phyloP scores from a whole-genome alignment of 2,113 vertebrate genomes.

The Cyprinodon variegatus region DNA sequence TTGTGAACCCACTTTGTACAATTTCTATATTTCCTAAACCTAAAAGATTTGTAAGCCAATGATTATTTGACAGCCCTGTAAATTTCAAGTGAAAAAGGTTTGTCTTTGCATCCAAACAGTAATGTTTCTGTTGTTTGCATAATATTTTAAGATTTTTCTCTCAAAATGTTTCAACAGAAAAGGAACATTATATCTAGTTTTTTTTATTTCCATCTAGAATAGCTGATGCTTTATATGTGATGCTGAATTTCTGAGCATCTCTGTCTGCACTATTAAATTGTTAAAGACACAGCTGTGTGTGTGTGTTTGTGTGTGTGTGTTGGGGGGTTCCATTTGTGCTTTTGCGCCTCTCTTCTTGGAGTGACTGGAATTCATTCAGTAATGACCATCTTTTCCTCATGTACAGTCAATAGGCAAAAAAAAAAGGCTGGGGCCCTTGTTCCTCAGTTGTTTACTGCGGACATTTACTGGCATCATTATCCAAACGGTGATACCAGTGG shows the following conservation, averaged over 20 bases:
- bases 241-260: neutral
- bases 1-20: neutral
- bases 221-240: neutral
- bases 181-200: slow-evolving; percentile 13
- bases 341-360: slow-evolving; percentile 6
- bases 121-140: neutral
- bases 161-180: neutral
- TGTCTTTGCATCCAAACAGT: neutral
- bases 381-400: slow-evolving; percentile 58
- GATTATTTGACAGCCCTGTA: neutral
- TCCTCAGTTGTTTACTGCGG: slow-evolving; percentile 68
- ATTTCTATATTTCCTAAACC: neutral
- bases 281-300: neutral
- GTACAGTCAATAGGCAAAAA: slow-evolving; percentile 41
- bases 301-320: too few species aligned
- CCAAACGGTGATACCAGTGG: slow-evolving; percentile 74
- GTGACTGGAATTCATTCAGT: slow-evolving; percentile 38
- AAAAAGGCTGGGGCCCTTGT: slow-evolving; percentile 32
- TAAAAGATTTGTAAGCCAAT: neutral
- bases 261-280: slow-evolving; percentile 12
- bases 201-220: neutral
- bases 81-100: neutral
- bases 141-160: slow-evolving; percentile 3
- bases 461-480: slow-evolving; percentile 83
- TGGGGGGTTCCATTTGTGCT: neutral